Conservation (phyloP, 2,113 vertebrate species). For the Brachionichthys hirsutus region DNA sequence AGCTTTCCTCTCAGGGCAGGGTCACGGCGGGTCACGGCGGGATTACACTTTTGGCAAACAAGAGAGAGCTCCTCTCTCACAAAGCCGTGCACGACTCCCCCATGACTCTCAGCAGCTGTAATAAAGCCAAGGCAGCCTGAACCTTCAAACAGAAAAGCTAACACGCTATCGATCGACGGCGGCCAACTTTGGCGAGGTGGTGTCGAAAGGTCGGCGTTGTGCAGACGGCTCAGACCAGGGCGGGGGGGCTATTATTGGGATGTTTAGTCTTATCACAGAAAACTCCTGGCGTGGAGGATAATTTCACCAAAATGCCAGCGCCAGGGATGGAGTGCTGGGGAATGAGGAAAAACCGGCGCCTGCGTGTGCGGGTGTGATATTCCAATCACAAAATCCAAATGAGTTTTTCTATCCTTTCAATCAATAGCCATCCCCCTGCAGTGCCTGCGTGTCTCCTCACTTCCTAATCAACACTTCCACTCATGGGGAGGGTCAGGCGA, state of each 20-base stretch:
- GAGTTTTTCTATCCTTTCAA: constrained; percentile 61
- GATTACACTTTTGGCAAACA: constrained; percentile 85
- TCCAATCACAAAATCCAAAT: constrained; percentile 59
- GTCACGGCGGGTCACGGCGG: constrained; percentile 74
- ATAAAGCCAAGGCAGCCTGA: constrained; percentile 79
- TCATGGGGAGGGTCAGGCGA: constrained; percentile 72
- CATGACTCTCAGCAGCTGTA: constrained; percentile 76
- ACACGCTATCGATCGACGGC: constrained; percentile 79
- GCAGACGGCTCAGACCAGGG: constrained; percentile 69
- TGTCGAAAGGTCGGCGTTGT: constrained; percentile 72
- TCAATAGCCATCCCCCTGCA: constrained; percentile 72
- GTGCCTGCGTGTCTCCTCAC: constrained; percentile 65
- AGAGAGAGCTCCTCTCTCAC: constrained; percentile 75
- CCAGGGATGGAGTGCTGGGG: constrained; percentile 23
- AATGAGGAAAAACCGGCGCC: constrained; percentile 19
- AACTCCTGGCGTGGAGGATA: constrained; percentile 59
- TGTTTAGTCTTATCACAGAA: constrained; percentile 56
- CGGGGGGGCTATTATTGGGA: constrained; percentile 71
- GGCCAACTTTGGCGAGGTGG: constrained; percentile 73
- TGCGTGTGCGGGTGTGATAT: constrained; percentile 27
- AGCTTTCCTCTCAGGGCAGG: constrained; percentile 79
- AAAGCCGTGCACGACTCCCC: constrained; percentile 75
- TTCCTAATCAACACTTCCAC: constrained; percentile 80
- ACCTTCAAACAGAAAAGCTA: constrained; percentile 83
- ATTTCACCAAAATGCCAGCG: constrained; percentile 37